A percentile compares a stretch with the other conserved stretches of the same genome.
Conservation (phyloP, 2,113 vertebrate genomes). For the Crypturellus undulatus region DNA sequence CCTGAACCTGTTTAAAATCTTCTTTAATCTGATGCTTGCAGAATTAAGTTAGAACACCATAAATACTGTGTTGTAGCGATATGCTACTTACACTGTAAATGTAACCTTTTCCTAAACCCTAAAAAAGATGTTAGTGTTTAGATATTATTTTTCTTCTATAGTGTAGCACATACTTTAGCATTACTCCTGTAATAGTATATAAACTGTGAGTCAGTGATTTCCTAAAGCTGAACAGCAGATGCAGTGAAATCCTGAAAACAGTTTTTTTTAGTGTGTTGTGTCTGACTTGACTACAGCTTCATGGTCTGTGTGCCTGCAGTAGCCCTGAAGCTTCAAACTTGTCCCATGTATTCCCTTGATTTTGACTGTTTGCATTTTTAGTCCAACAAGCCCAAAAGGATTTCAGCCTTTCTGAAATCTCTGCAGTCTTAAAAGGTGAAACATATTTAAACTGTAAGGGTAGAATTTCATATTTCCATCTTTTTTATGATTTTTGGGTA, state of each 20-base stretch:
- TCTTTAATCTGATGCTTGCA: not conserved
- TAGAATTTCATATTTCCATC: not conserved
- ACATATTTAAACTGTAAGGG: not conserved
- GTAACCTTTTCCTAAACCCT: not conserved
- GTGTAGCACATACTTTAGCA: not conserved
- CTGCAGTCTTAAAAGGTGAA: not conserved
- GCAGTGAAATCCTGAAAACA: not conserved
- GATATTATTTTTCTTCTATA: not conserved
- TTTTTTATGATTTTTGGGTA: not conserved
- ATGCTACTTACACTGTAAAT: not conserved
- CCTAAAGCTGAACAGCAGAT: not conserved
- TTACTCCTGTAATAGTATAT: not conserved
- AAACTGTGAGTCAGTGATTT: not conserved
- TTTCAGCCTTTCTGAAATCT: not conserved
- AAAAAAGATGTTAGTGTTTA: not conserved
- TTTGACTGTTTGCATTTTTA: not conserved
- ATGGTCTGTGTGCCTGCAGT: not conserved
- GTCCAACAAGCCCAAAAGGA: not conserved
- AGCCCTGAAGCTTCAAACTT: not conserved
- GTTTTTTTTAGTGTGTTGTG: accelerated
- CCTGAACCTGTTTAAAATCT: not conserved
- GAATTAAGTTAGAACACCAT: not conserved
- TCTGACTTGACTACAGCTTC: not conserved
- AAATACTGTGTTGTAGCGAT: not conserved
- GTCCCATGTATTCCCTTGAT: not conserved